Evolutionary conservation across 37 sponge, comb jelly and placozoan species (phyloP).

Genomic region (Eunapius fragilis): DNA sequence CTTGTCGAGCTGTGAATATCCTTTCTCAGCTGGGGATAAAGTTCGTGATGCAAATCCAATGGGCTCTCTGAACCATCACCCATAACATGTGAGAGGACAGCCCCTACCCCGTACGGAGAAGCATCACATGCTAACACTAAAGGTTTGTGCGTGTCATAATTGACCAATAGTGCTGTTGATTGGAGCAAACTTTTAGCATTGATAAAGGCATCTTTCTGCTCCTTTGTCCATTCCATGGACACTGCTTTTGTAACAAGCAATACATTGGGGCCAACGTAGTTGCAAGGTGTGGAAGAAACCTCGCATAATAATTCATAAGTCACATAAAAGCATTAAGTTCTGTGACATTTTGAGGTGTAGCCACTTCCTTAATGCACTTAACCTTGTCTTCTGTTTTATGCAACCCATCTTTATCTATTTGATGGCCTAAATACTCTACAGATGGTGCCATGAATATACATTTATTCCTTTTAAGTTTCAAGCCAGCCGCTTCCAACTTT

Average conservation of each 20-base stretch:
- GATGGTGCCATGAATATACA: not conserved
- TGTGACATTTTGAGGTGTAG: conserved; percentile 17
- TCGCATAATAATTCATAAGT: conserved; percentile 34
- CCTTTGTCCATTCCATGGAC: conserved; percentile 14
- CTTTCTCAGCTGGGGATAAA: not conserved
- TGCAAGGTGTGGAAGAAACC: conserved; percentile 11
- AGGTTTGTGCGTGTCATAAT: too few relatives aligned
- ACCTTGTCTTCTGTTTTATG: conserved; percentile 12
- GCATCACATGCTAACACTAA: too few relatives aligned
- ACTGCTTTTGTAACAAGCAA: conserved; percentile 2
- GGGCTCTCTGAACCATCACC: not conserved
- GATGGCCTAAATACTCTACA: not conserved
- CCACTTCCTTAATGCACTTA: conserved; percentile 20
- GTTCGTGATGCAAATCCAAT: not conserved
- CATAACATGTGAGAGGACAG: not conserved
- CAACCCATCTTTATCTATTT: not conserved
- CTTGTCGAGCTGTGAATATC: not conserved
- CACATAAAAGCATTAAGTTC: conserved; percentile 26
- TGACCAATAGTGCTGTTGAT: too few relatives aligned
- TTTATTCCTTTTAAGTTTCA: not conserved
- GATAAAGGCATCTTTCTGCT: too few relatives aligned
- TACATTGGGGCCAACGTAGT: conserved; percentile 20
- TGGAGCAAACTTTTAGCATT: too few relatives aligned
- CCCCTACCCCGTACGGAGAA: not conserved
- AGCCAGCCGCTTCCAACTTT: not conserved